A percentile compares a stretch with the other conserved stretches of the same genome.
Conservation (phyloP, 2,888 invertebrate species). For the Ellobium chinense region DNA sequence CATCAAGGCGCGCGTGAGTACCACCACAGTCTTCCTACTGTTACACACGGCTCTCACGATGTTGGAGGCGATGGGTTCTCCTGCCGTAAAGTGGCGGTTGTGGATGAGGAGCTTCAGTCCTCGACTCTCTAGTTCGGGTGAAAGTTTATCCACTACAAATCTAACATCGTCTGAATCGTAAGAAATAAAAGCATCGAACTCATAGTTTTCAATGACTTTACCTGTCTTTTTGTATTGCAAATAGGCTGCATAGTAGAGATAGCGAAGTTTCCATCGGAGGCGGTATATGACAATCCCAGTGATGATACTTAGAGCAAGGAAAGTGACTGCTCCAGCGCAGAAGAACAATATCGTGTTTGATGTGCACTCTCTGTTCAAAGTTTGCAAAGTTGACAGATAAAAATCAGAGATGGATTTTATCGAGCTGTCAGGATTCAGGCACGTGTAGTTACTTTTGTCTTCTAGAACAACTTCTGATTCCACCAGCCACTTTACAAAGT, state of each 20-base stretch:
- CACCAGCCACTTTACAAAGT: background rate
- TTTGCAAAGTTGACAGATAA: background rate
- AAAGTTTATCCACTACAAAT: too few relatives aligned
- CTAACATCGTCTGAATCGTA: background rate
- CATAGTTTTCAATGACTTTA: too few relatives aligned
- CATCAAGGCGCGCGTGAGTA: too few relatives aligned
- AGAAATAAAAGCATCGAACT: constrained; percentile 1
- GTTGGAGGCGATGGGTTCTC: too few relatives aligned
- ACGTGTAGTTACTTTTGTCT: background rate
- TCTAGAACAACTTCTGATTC: background rate
- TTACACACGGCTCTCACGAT: too few relatives aligned
- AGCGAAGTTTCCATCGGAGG: constrained; percentile 14
- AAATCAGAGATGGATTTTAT: background rate
- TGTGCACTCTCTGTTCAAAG: background rate
- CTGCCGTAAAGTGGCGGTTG: too few relatives aligned
- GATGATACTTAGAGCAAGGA: background rate
- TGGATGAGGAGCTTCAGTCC: too few relatives aligned
- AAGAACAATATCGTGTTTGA: background rate
- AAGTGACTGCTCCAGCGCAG: background rate
- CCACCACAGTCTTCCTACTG: too few relatives aligned
- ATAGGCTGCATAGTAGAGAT: constrained; percentile 16
- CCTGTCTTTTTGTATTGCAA: too few relatives aligned
- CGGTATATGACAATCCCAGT: background rate
- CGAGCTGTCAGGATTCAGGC: background rate
- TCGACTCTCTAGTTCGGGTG: too few relatives aligned